phyloP scores from a whole-genome alignment of 2,888 invertebrate species.

The Archips crataeganus region DNA sequence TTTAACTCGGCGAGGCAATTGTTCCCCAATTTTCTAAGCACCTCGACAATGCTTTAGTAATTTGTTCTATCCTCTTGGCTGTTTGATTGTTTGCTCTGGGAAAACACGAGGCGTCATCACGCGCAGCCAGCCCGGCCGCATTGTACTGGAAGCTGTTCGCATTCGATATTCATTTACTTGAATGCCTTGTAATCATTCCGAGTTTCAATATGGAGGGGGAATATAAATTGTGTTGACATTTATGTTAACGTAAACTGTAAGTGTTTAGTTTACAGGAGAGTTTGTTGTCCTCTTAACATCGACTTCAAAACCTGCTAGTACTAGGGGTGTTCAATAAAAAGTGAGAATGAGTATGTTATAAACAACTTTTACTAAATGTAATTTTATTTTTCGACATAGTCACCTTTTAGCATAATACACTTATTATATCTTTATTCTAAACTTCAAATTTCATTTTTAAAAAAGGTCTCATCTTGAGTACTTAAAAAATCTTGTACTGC shows the following conservation, averaged over 20 bases:
- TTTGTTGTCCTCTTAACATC: conserved; percentile 13
- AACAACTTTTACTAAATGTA: no score
- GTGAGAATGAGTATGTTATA: no score
- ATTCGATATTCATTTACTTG: conserved; percentile 76
- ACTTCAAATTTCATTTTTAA: no score
- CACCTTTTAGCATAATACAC: no score
- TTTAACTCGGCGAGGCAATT: conserved; percentile 79
- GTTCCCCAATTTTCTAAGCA: conserved; percentile 83
- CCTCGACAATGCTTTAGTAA: conserved; percentile 77
- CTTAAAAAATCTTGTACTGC: no score
- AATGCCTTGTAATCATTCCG: conserved; percentile 70
- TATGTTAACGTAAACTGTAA: conserved; percentile 57
- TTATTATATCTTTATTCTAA: no score
- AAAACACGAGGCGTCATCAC: conserved; percentile 71
- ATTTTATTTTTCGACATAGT: no score
- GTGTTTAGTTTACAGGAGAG: conserved; percentile 40
- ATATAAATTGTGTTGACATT: conserved; percentile 65
- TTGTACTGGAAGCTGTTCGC: conserved; percentile 67
- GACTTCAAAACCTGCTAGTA: conserved; percentile 1
- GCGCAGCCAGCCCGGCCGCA: conserved; percentile 62
- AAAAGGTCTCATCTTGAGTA: no score
- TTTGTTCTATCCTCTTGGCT: conserved; percentile 77
- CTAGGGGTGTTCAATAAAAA: no score
- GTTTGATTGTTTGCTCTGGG: conserved; percentile 75
- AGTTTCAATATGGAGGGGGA: conserved; percentile 63